Evolutionary conservation across 2,113 vertebrate genomes (phyloP).

Genomic region (Desmodus rotundus): DNA sequence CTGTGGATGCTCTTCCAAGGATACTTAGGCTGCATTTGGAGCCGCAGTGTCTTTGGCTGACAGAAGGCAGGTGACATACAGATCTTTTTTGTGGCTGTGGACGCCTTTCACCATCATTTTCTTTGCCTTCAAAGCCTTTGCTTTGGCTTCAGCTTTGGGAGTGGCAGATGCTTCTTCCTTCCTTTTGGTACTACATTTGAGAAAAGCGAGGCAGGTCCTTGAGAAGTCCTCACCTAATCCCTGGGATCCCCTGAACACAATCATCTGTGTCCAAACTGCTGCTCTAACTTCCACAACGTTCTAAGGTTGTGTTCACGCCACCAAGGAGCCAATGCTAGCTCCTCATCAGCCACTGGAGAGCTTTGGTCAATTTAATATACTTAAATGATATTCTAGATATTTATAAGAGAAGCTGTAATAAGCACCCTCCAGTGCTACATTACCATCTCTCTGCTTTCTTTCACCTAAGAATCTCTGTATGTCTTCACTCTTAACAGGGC

Average conservation of each 20-base stretch:
- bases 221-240: not conserved
- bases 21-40: no score
- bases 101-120: no score
- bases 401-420: not conserved
- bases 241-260: not conserved
- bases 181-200: no score
- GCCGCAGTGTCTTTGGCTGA: no score
- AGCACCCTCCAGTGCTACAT: not conserved
- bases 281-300: not conserved
- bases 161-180: no score
- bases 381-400: not conserved
- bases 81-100: no score
- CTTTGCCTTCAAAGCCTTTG: no score
- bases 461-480: not conserved
- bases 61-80: no score
- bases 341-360: not conserved
- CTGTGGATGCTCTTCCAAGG: no score
- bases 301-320: not conserved
- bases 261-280: not conserved
- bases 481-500: not conserved
- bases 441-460: not conserved
- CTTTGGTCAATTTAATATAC: not conserved
- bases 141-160: no score
- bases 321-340: not conserved
- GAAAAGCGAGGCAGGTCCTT: not conserved